phyloP scores from a whole-genome alignment of 2,888 invertebrate genomes.

The Gonocerus acuteangulatus region DNA sequence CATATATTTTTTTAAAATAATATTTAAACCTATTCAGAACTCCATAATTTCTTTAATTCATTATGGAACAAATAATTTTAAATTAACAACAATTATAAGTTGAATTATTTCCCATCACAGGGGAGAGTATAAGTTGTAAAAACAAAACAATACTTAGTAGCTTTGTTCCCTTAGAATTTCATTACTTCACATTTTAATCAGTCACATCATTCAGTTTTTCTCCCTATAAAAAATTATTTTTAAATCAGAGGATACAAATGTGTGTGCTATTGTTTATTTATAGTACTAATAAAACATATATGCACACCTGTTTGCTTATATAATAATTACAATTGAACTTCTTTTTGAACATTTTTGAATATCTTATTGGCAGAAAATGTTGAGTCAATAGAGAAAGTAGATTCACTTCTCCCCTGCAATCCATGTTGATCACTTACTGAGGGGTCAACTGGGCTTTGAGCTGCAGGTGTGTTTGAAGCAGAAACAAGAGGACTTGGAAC shows the following conservation, averaged over 20 bases:
- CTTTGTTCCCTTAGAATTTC: not conserved
- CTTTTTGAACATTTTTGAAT: slow-evolving; percentile 32
- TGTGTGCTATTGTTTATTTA: too few relatives aligned
- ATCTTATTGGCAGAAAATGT: slow-evolving; percentile 27
- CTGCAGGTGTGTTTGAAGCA: slow-evolving; percentile 26
- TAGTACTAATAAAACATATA: too few relatives aligned
- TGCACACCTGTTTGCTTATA: not conserved
- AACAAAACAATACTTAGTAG: not conserved
- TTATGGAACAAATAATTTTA: too few relatives aligned
- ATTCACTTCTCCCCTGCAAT: slow-evolving; percentile 3
- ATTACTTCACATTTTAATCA: not conserved
- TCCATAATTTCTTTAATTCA: too few relatives aligned
- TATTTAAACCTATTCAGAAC: too few relatives aligned
- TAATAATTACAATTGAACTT: slow-evolving; percentile 31
- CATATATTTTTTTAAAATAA: too few relatives aligned
- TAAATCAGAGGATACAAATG: not conserved
- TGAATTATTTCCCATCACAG: too few relatives aligned
- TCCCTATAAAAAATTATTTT: not conserved
- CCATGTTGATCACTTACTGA: not conserved
- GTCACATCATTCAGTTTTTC: not conserved
- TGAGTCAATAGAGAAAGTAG: slow-evolving; percentile 22
- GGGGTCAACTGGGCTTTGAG: slow-evolving; percentile 28
- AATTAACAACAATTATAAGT: too few relatives aligned
- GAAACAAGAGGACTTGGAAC: slow-evolving; percentile 37
- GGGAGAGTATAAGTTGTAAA: too few relatives aligned